Evolutionary conservation across 1,140 invertebrate species (phyloP).

Genomic region (Andricus grossulariae): DNA sequence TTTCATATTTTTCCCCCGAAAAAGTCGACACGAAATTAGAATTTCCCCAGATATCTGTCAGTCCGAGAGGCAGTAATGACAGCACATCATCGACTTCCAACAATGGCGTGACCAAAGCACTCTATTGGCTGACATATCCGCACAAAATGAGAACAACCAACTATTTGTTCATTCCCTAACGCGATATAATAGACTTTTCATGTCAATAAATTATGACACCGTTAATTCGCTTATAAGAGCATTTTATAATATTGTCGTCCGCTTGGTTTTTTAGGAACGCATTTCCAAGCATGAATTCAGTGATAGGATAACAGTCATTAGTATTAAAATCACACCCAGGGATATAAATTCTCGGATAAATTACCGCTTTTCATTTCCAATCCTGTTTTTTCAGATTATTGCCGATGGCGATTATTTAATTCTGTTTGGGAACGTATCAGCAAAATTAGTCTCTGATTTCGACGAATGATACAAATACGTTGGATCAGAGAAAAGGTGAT

Average conservation of each 20-base stretch:
- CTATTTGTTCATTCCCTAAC: conserved; percentile 49
- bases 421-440: too few species aligned
- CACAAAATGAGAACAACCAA: conserved; percentile 50
- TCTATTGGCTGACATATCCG: conserved; percentile 51
- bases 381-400: too few species aligned
- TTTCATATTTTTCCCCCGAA: too few species aligned
- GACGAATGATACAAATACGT: too few species aligned
- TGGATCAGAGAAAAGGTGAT: too few species aligned
- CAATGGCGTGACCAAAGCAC: conserved; percentile 53
- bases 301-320: conserved; percentile 36
- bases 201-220: conserved; percentile 52
- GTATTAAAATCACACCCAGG: neutral
- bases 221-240: conserved; percentile 43
- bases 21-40: conserved; percentile 49
- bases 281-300: conserved; percentile 46
- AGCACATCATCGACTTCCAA: conserved; percentile 49
- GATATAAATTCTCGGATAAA: too few species aligned
- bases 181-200: conserved; percentile 50
- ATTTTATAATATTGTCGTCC: conserved; percentile 45
- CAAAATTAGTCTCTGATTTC: too few species aligned
- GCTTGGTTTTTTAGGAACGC: conserved; percentile 44
- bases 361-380: too few species aligned
- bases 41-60: conserved; percentile 52
- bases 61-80: conserved; percentile 44
- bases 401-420: too few species aligned